Percentiles rank a stretch among this genome's conserved stretches.
These are phyloP conservation scores for Notocelia uddmanniana DNA, from an alignment of 2,888 invertebrate species.

Conservation along the genomic window DNA sequence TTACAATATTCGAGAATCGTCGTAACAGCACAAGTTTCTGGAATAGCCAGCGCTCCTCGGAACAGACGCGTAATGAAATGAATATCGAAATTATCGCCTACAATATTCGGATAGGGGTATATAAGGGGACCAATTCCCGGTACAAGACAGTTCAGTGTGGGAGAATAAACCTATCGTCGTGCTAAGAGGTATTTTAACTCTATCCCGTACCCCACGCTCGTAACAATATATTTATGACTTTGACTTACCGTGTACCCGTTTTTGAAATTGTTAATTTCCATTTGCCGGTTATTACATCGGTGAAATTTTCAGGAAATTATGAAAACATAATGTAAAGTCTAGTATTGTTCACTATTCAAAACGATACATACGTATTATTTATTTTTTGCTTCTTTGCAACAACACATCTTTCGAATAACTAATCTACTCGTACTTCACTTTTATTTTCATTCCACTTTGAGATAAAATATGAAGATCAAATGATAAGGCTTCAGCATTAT, in stretches of 20 bases:
- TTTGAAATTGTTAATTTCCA: slow-evolving; percentile 36
- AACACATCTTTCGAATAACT: background rate
- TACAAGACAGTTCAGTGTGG: too few relatives aligned
- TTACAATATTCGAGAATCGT: too few relatives aligned
- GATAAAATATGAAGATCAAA: slow-evolving; percentile 25
- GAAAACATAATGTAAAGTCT: slow-evolving; percentile 18
- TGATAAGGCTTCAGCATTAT: slow-evolving; percentile 24
- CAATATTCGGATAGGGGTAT: too few relatives aligned
- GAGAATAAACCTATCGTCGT: too few relatives aligned
- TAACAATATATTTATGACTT: too few relatives aligned
- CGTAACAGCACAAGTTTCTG: too few relatives aligned
- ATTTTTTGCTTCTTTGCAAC: background rate
- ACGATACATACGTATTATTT: slow-evolving; percentile 7
- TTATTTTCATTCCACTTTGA: slow-evolving; percentile 1
- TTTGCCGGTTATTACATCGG: slow-evolving; percentile 33
- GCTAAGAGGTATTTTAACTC: too few relatives aligned
- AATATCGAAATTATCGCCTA: too few relatives aligned
- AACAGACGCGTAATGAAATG: too few relatives aligned
- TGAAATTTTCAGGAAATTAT: slow-evolving; percentile 15
- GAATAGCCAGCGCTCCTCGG: too few relatives aligned
- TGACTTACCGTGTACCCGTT: slow-evolving; percentile 21
- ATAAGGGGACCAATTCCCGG: too few relatives aligned
- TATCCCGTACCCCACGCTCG: too few relatives aligned
- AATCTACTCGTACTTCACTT: slow-evolving; percentile 17
- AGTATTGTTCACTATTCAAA: background rate